Evolutionary conservation across 2,113 vertebrate genomes (phyloP).

Genomic region (Typhlomys cinereus): DNA sequence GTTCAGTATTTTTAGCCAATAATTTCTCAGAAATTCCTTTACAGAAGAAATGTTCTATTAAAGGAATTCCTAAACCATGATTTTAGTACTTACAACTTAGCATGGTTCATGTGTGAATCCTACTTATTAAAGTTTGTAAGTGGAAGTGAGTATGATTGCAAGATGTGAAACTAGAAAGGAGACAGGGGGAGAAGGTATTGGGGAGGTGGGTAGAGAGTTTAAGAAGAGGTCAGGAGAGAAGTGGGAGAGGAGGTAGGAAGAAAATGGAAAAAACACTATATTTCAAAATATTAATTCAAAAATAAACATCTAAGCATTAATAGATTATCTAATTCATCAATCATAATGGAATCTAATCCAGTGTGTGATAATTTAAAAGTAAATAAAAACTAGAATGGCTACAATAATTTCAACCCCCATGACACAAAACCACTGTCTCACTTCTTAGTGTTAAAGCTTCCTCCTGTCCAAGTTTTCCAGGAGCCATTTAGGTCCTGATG

Average conservation of each 20-base stretch:
- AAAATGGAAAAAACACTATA: not conserved
- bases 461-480: not conserved
- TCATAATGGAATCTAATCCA: not conserved
- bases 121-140: too few relatives aligned
- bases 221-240: not conserved
- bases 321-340: too few relatives aligned
- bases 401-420: not conserved
- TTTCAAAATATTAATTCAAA: too few relatives aligned
- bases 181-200: not conserved
- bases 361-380: not conserved
- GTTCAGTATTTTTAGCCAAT: not conserved
- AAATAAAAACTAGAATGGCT: not conserved
- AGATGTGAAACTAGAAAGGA: not conserved
- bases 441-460: not conserved
- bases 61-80: not conserved
- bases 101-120: too few relatives aligned
- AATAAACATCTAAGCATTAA: too few relatives aligned
- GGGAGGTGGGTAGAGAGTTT: not conserved
- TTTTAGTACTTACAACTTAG: not conserved
- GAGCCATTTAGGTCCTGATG: not conserved
- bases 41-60: not conserved
- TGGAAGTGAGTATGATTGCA: not conserved
- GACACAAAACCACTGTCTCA: not conserved
- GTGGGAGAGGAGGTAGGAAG: too few relatives aligned
- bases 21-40: not conserved